phyloP scores from a whole-genome alignment of 2,797 vertebrate genomes.

The Echiichthys vipera region DNA sequence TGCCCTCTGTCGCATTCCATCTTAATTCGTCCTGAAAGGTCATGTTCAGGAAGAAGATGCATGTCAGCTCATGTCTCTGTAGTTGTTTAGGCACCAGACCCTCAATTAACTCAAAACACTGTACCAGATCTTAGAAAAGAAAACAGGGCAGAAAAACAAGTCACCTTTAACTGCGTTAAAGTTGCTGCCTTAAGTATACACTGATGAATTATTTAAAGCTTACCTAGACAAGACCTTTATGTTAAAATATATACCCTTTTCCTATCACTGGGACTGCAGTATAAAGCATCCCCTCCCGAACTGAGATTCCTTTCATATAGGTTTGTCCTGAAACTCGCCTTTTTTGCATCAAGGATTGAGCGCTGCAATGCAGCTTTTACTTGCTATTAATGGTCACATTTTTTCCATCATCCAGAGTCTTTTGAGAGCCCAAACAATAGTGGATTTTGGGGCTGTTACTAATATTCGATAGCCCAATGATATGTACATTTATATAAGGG shows the following conservation, averaged over 20 bases:
- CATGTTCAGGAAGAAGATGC: constrained; percentile 40
- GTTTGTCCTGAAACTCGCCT: background rate
- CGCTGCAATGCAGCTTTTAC: background rate
- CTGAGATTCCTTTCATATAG: background rate
- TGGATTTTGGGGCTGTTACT: too few species aligned
- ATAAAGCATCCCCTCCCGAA: background rate
- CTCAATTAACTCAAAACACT: constrained; percentile 65
- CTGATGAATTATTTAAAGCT: background rate
- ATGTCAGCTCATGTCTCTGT: constrained; percentile 61
- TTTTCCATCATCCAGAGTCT: too few species aligned
- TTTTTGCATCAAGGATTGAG: background rate
- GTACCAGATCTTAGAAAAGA: constrained; percentile 17
- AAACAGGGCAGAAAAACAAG: constrained; percentile 30
- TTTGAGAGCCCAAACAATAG: too few species aligned
- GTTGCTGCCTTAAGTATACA: constrained; percentile 9
- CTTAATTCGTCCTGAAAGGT: constrained; percentile 76
- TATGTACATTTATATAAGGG: too few species aligned
- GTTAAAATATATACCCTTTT: constrained; percentile 8
- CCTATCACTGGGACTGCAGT: background rate
- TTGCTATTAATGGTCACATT: background rate
- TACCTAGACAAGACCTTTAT: background rate
- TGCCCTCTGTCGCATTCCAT: constrained; percentile 47
- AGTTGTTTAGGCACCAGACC: constrained; percentile 63
- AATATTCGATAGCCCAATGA: too few species aligned
- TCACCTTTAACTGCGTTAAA: constrained; percentile 13